Percentiles rank a stretch among this genome's conserved stretches.
Evolutionary conservation across 2,797 vertebrate genomes (phyloP).

Genomic region (Perodicticus potto): DNA sequence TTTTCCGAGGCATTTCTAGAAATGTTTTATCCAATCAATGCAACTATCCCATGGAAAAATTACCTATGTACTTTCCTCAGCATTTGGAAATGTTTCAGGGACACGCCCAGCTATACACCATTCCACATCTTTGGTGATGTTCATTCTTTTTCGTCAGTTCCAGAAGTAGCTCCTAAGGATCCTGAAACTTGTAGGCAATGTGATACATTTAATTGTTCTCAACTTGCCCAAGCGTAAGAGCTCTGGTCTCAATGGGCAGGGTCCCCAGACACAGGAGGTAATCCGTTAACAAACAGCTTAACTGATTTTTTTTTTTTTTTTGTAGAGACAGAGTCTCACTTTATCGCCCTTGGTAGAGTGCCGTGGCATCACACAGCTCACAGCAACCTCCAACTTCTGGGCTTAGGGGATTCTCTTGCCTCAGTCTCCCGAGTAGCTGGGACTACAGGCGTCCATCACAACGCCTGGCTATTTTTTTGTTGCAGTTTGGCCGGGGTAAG

Average conservation of each 20-base stretch:
- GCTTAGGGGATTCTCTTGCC: too few species aligned
- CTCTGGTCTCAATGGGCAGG: background rate
- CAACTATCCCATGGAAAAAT: background rate
- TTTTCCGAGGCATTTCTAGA: constrained; percentile 8
- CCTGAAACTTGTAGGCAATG: background rate
- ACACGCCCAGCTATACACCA: background rate
- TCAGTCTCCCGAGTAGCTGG: too few species aligned
- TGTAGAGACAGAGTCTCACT: too few species aligned
- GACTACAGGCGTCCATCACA: too few species aligned
- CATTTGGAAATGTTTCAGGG: background rate
- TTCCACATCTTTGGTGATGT: background rate
- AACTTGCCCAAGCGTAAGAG: background rate
- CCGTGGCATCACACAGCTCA: too few species aligned
- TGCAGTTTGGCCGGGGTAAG: too few species aligned
- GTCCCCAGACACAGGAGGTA: background rate
- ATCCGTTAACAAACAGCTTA: constrained; percentile 25
- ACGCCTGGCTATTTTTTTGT: too few species aligned
- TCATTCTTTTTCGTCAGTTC: constrained; percentile 39
- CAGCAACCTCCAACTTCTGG: too few species aligned
- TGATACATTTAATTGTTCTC: constrained; percentile 34
- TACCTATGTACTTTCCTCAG: background rate
- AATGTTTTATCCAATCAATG: background rate
- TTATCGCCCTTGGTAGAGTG: too few species aligned
- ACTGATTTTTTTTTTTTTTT: background rate
- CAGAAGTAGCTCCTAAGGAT: background rate